A percentile compares a stretch with the other conserved stretches of the same genome.
These are phyloP conservation scores for Aleiodes alternator DNA, from an alignment of 2,888 invertebrate species.

Conservation along the genomic window DNA sequence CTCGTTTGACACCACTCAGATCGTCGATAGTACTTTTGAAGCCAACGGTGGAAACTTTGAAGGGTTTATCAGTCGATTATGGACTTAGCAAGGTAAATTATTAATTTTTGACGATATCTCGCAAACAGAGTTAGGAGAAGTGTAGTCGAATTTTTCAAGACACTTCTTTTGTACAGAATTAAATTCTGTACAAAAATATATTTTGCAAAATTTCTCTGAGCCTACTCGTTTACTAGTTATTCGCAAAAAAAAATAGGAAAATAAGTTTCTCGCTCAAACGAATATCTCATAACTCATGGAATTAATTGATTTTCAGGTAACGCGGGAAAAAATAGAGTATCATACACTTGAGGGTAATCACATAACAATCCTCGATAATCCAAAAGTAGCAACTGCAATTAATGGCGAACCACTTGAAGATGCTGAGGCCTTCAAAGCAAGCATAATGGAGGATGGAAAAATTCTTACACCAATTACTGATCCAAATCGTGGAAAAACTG, in stretches of 20 bases:
- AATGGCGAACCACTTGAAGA: slow-evolving; percentile 68
- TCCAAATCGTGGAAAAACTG: slow-evolving; percentile 47
- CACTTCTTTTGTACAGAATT: too few relatives aligned
- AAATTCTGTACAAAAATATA: too few relatives aligned
- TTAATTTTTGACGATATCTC: slow-evolving; percentile 19
- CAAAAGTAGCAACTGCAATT: slow-evolving; percentile 77
- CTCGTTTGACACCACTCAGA: slow-evolving; percentile 76
- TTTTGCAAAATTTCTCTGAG: too few relatives aligned
- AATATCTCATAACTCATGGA: not conserved
- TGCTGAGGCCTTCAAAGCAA: slow-evolving; percentile 61
- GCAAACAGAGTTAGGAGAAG: slow-evolving; percentile 75
- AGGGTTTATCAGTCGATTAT: slow-evolving; percentile 81
- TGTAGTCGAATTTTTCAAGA: slow-evolving; percentile 46
- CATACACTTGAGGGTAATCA: slow-evolving; percentile 86
- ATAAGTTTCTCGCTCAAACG: not conserved
- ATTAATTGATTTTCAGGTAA: slow-evolving; percentile 70
- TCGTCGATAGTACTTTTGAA: slow-evolving; percentile 80
- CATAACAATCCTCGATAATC: slow-evolving; percentile 82
- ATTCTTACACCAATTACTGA: slow-evolving; percentile 54
- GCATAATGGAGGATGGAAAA: slow-evolving; percentile 61
- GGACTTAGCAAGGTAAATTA: slow-evolving; percentile 75
- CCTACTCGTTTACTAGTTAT: too few relatives aligned
- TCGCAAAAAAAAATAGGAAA: not conserved
- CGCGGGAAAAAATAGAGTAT: slow-evolving; percentile 78
- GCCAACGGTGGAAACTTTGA: slow-evolving; percentile 78